Base-by-base conservation (phyloP, 2,113 vertebrate species). In the Brachyhypopomus occidentalis region DNA sequence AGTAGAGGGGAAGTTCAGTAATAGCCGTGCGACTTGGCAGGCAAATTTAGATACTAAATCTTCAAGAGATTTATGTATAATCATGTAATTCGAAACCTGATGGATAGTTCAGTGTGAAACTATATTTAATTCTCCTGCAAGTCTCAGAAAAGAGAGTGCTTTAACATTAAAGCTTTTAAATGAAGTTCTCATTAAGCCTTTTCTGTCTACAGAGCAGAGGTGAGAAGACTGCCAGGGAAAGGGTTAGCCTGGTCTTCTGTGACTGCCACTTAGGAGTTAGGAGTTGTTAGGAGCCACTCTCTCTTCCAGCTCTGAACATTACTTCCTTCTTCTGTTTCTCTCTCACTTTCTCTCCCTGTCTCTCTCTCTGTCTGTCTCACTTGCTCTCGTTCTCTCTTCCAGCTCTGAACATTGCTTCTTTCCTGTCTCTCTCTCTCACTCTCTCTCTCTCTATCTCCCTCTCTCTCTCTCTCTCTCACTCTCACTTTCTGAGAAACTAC, bases 21-120 rank as follows among this genome's bases (percentile, higher is more conserved):
- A 66, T 71, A 22, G 52, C 36, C 58, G 36, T 38, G 63, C 52
- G 36, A 48, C 41, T 12, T 77, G 25, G 66, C 76, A 48, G 2
- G 48, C 86, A 86, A 70, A 80, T 85, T 76, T 79, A 80, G 79
- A 88, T 84, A n/a, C 72, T 75, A 87, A 86, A 89, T 89, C 74
- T 70, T 85, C 85, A 85, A 88, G 86, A 87, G 89, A 84, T 79
- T 87, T 91, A 90, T 59, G 90, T 91, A 91, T 91, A 89, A 90
- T 90, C 88, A 86, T 73, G 84, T 83, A 81, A 89, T 91, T 90
- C 84, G 83, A 72, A 87, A 78, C 84, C 83, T 75, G 83, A 86
- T 86, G 87, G 90, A 89, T 88, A 89, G 89, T 86, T 90, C 89
- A 22, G 52, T 20, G 67, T 34, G 8, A n/a, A 12, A 34, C 58